Evolutionary conservation across 2,888 invertebrate genomes (phyloP).

Genomic region (Drosophila quasianomalipes): DNA sequence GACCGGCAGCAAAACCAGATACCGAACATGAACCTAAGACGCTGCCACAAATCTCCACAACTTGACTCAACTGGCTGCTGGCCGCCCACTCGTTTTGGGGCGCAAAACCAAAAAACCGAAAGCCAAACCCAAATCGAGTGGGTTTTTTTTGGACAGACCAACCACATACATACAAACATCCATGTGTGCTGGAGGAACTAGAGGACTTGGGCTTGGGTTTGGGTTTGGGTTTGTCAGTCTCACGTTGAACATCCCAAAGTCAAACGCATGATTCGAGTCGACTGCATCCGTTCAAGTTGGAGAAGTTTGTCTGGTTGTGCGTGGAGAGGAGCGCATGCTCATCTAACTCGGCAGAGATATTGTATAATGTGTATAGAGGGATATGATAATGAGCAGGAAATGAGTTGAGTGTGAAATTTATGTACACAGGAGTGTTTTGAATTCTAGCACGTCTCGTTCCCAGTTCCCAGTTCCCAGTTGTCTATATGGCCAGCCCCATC

Average conservation of each 20-base stretch:
- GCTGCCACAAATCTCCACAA: slow-evolving; percentile 57
- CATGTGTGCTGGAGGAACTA: slow-evolving; percentile 11
- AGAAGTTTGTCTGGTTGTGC: slow-evolving; percentile 29
- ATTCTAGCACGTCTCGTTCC: slow-evolving; percentile 20
- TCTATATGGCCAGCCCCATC: slow-evolving; percentile 13
- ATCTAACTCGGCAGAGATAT: slow-evolving; percentile 53
- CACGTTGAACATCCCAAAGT: slow-evolving; percentile 3
- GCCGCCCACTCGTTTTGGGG: slow-evolving; percentile 65
- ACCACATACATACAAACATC: neutral
- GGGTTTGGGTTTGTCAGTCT: slow-evolving; percentile 1
- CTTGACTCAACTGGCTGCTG: slow-evolving; percentile 15
- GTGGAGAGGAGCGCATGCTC: slow-evolving; percentile 54
- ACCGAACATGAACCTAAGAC: slow-evolving; percentile 24
- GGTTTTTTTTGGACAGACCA: slow-evolving; percentile 66
- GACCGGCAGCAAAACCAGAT: slow-evolving; percentile 18
- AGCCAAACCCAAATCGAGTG: slow-evolving; percentile 73
- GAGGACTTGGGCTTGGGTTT: slow-evolving; percentile 6
- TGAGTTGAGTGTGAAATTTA: slow-evolving; percentile 81
- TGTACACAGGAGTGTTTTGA: slow-evolving; percentile 72
- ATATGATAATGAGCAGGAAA: slow-evolving; percentile 79
- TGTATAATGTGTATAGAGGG: slow-evolving; percentile 55
- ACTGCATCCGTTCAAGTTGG: slow-evolving; percentile 6
- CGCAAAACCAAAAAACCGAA: slow-evolving; percentile 33
- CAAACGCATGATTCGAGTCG: slow-evolving; percentile 9
- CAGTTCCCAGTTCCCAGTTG: neutral